Conservation (phyloP, 2,888 invertebrate species). For the Galerucella nymphaeae region DNA sequence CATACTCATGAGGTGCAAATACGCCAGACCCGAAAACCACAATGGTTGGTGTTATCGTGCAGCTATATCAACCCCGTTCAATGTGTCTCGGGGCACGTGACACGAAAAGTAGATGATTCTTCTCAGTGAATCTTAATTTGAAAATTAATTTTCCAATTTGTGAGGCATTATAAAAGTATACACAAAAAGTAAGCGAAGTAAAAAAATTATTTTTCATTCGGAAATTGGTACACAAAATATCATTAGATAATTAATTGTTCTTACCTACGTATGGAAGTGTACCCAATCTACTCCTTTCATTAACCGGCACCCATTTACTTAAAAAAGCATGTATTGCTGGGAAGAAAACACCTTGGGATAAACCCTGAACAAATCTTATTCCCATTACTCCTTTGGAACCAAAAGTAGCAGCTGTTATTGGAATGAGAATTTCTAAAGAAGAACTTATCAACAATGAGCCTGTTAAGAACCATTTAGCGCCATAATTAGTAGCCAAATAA, state of each 20-base stretch:
- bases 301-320: constrained; percentile 79
- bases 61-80: too few relatives aligned
- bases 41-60: too few relatives aligned
- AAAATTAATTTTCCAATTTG: too few relatives aligned
- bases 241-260: neutral
- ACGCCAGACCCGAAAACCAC: too few relatives aligned
- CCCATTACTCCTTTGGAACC: constrained; percentile 72
- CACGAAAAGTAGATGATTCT: too few relatives aligned
- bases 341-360: constrained; percentile 78
- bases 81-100: too few relatives aligned
- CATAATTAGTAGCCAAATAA: constrained; percentile 76
- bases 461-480: constrained; percentile 76
- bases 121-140: too few relatives aligned
- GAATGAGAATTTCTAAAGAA: constrained; percentile 74
- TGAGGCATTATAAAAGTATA: too few relatives aligned
- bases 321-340: constrained; percentile 78
- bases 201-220: too few relatives aligned
- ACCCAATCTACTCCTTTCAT: constrained; percentile 76
- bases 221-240: too few relatives aligned
- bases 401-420: constrained; percentile 73
- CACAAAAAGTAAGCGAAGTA: too few relatives aligned
- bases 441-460: constrained; percentile 71
- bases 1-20: too few relatives aligned
- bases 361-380: constrained; percentile 77
- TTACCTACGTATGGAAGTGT: constrained; percentile 72